These are phyloP conservation scores for Mesocricetus auratus DNA, from an alignment of 2,113 vertebrate species.

Conservation along the genomic window DNA sequence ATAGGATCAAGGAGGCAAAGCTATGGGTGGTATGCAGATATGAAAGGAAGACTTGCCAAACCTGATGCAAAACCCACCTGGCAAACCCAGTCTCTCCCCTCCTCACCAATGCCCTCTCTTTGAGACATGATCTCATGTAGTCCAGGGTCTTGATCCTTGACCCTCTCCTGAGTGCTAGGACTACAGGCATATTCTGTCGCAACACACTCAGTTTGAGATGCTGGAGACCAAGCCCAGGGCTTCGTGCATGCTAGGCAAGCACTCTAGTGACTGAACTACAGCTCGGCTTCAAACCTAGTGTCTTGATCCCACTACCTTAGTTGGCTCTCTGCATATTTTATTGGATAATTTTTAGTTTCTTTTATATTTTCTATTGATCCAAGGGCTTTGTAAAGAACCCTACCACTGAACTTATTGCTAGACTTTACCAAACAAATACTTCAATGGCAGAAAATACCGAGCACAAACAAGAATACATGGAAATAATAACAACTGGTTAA, in stretches of 20 bases:
- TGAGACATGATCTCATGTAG: neutral
- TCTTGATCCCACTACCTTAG: neutral
- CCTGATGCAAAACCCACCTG: neutral
- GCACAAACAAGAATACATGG: conserved; percentile 9
- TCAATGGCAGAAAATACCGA: neutral
- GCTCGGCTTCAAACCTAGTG: neutral
- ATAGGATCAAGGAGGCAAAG: neutral
- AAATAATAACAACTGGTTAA: neutral
- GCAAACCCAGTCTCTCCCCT: neutral
- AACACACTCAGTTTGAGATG: neutral
- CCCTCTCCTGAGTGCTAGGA: neutral
- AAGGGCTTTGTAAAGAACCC: neutral
- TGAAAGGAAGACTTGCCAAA: neutral
- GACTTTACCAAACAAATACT: neutral
- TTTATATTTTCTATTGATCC: neutral
- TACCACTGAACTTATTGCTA: neutral
- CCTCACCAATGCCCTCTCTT: neutral
- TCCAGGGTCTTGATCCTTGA: neutral
- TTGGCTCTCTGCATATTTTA: neutral
- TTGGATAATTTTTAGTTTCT: neutral
- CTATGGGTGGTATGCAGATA: neutral
- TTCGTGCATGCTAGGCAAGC: neutral
- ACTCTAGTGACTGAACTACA: neutral
- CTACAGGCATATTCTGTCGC: neutral
- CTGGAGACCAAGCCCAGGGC: neutral